Conservation (phyloP, 2,888 invertebrate genomes). For the Polia nebulosa region DNA sequence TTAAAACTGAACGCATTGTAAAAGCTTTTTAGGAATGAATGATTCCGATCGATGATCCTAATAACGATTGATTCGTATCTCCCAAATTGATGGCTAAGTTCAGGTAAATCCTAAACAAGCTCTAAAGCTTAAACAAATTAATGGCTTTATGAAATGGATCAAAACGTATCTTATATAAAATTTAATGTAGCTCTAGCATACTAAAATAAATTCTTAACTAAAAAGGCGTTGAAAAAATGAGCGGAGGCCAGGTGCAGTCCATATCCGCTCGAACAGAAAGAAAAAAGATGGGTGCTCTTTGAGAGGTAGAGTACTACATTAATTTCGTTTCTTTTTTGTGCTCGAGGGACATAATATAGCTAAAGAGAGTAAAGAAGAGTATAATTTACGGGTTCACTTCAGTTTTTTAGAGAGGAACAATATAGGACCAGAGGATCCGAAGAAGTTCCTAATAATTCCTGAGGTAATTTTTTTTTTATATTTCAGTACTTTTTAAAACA, state of each 20-base stretch:
- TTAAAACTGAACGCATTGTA: background rate
- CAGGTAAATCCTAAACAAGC: slow-evolving; percentile 7
- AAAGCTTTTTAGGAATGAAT: background rate
- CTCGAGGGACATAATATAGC: background rate
- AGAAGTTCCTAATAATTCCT: background rate
- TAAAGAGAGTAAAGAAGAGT: background rate
- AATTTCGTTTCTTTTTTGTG: slow-evolving; percentile 38
- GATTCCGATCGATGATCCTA: background rate
- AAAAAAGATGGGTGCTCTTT: slow-evolving; percentile 75
- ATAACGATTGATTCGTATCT: slow-evolving; percentile 5
- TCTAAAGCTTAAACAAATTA: slow-evolving; percentile 2
- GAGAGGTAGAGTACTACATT: slow-evolving; percentile 61
- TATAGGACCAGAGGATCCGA: background rate
- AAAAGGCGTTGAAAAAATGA: slow-evolving; percentile 71
- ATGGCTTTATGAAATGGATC: slow-evolving; percentile 7
- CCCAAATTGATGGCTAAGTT: slow-evolving; percentile 2
- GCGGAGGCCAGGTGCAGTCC: slow-evolving; percentile 85
- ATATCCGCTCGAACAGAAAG: slow-evolving; percentile 80
- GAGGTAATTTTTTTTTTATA: background rate
- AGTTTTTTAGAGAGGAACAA: background rate
- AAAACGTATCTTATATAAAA: slow-evolving; percentile 6
- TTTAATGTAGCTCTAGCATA: slow-evolving; percentile 37
- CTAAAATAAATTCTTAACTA: slow-evolving; percentile 65
- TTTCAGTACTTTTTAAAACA: background rate
- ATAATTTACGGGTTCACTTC: background rate